Percentiles rank a stretch among this genome's conserved stretches.
Conservation (phyloP, 2,888 invertebrate genomes). For the Nebria salina region DNA sequence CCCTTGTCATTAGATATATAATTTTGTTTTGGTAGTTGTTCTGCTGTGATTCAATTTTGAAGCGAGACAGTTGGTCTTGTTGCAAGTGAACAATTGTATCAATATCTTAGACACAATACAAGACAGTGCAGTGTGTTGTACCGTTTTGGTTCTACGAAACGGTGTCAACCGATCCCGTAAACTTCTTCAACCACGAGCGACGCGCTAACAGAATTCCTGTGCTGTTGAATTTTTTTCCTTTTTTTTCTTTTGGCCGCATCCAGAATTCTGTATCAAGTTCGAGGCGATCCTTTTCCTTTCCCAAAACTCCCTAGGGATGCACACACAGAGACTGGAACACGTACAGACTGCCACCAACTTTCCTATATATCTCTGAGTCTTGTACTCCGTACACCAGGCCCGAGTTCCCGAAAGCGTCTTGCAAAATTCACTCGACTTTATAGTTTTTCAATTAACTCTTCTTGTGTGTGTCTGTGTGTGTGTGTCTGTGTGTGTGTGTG, state of each 20-base stretch:
- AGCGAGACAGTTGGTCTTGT: neutral
- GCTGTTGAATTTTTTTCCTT: neutral
- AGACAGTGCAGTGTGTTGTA: neutral
- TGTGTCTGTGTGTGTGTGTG: too few relatives aligned
- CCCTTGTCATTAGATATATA: too few relatives aligned
- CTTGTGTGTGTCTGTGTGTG: neutral
- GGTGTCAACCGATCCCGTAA: constrained; percentile 3
- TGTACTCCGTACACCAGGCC: neutral
- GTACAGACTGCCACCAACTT: constrained; percentile 2
- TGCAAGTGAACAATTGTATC: neutral
- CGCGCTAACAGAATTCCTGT: constrained; percentile 4
- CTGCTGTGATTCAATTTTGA: neutral
- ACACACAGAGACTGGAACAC: neutral
- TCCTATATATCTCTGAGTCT: constrained; percentile 6
- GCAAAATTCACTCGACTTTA: constrained; percentile 42
- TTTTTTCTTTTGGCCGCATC: constrained; percentile 3
- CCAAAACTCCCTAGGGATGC: neutral
- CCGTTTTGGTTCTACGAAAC: constrained; percentile 4
- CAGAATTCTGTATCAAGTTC: constrained; percentile 17
- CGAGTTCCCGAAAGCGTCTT: constrained; percentile 15
- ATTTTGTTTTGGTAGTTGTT: neutral
- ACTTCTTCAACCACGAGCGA: neutral
- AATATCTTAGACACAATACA: neutral
- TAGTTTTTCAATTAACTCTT: constrained; percentile 41
- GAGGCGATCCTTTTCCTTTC: constrained; percentile 3